Base-by-base conservation (phyloP, 2,888 invertebrate genomes). In the Plemyria rubiginata region DNA sequence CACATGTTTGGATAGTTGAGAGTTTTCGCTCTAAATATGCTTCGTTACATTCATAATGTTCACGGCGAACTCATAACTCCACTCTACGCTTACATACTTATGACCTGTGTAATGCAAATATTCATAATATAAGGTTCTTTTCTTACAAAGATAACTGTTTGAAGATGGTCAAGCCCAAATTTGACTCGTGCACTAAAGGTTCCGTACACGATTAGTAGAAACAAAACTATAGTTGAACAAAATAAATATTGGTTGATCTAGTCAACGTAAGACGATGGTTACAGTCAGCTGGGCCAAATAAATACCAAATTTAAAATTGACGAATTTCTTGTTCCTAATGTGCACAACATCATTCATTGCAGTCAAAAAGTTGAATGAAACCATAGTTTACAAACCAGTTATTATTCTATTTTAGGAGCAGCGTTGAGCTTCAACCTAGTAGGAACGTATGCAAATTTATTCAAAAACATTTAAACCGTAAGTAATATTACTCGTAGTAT, bases 71-170 rank as follows among this genome's bases (percentile, higher is more conserved):
- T 63, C 65, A 54, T 58, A 60, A 66, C 63, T 62, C 38, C 36
- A 45, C 58, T 53, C 38, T 50, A 15, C 41, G 32, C 54, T 62
- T 67, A 62, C 67, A 66, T 67, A 70, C 67, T 67, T 67, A 69
- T 69, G 60, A 52, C 40, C 45, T 46, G 54, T 53, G 58, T 62
- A 61, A 57, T 62, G 60, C 58, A 65, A 63, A 65, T 65, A 64
- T 62, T n/a, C n/a, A n/a, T 63, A 56, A 43, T 51, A 38, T 11
- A 12, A 51, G 2, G 29, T 49, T 4, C n/a, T 38, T 38, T 38
- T 38, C 11, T 11, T 15, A 15, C 43, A 8, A 13, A 43, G n/a
- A 43, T 43, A 43, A 43, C 7, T 16, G 11, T 16, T 45, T 45
- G 16, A 45, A 16, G 16, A 45, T 16, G 15, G 16, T 11, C 45